Base-by-base conservation (phyloP, 2,797 vertebrate genomes). In the Sebastolobus altivelis region DNA sequence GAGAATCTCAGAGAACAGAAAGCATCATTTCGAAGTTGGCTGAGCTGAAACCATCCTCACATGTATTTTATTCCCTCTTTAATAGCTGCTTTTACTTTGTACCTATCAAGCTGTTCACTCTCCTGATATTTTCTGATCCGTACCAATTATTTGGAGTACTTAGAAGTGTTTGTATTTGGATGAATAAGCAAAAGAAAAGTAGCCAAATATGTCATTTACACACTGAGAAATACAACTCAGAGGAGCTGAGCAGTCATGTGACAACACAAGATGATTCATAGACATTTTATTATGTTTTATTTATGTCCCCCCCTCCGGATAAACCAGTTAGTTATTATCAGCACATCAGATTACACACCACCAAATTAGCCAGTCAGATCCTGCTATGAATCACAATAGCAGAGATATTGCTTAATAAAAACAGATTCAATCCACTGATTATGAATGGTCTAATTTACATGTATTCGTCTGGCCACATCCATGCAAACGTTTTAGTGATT, bases 391-490 rank as follows among this genome's bases (percentile, higher is more conserved):
- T 84, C 66, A 78, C 60, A 83, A 58, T 58, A 65, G 81, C 69
- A 81, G 76, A 80, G 70, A 60, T 31, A 2, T 38, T 80, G 14
- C 6, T 59, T 52, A 38, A 83, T 83, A 61, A 82, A 77, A 83
- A 73, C 72, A 82, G 63, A 79, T 73, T 68, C 13, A 75, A 74
- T 43, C 74, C 77, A 56, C 66, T 75, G 79, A 83, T 72, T 70
- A 71, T 76, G 56, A 86, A 88, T 70, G 33, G 78, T 84, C 61
- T 62, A 6, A 88, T 91, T 84, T 87, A 37, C 79, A 87, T 71
- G 5, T 67, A 80, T 84, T 92, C 60, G 78, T 78, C 25, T 35
- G 33, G 46, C 13, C 65, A 25, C 6, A 10, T 80, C 46, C 72
- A 27, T 22, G 59, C 33, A 75, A 63, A 70, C 18, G 40, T 66